Evolutionary conservation across 2,888 invertebrate species (phyloP).

Genomic region (Sclerodermus sp.): DNA sequence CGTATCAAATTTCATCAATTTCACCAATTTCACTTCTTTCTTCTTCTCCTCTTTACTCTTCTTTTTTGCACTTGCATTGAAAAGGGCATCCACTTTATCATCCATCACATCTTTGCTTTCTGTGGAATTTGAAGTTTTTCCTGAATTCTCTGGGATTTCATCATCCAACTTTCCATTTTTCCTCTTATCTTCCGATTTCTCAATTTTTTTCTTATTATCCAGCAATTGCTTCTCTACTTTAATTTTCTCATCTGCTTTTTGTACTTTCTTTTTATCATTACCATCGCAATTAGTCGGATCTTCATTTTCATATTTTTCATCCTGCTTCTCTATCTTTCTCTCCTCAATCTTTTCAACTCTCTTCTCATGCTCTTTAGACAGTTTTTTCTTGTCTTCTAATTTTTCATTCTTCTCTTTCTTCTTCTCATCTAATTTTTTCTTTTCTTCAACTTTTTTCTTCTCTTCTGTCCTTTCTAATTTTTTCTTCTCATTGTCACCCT

Average conservation of each 20-base stretch:
- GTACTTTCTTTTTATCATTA: constrained; percentile 32
- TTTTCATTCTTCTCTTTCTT: constrained; percentile 36
- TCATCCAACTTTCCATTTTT: constrained; percentile 25
- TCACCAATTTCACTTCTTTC: constrained; percentile 44
- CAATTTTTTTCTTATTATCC: constrained; percentile 42
- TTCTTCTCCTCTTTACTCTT: constrained; percentile 45
- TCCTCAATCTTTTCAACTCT: constrained; percentile 35
- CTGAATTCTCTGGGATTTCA: constrained; percentile 25
- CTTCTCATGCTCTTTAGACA: constrained; percentile 25
- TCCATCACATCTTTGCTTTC: constrained; percentile 23
- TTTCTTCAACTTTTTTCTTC: constrained; percentile 36
- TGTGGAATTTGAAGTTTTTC: constrained; percentile 6
- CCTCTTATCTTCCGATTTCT: constrained; percentile 37
- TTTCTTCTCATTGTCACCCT: constrained; percentile 35
- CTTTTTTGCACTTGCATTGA: constrained; percentile 28
- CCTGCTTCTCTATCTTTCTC: constrained; percentile 37
- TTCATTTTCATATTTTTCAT: constrained; percentile 28
- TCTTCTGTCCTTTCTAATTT: constrained; percentile 33
- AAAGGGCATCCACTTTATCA: constrained; percentile 25
- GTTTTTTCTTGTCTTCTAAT: constrained; percentile 38
- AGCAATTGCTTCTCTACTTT: constrained; percentile 31
- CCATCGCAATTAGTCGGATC: constrained; percentile 22
- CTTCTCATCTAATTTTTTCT: constrained; percentile 40
- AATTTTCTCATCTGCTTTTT: constrained; percentile 37
- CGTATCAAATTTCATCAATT: constrained; percentile 36